A percentile compares a stretch with the other conserved stretches of the same genome.
These are phyloP conservation scores for Cyphomyrus discorhynchus DNA, from an alignment of 2,113 vertebrate genomes.

Conservation along the genomic window DNA sequence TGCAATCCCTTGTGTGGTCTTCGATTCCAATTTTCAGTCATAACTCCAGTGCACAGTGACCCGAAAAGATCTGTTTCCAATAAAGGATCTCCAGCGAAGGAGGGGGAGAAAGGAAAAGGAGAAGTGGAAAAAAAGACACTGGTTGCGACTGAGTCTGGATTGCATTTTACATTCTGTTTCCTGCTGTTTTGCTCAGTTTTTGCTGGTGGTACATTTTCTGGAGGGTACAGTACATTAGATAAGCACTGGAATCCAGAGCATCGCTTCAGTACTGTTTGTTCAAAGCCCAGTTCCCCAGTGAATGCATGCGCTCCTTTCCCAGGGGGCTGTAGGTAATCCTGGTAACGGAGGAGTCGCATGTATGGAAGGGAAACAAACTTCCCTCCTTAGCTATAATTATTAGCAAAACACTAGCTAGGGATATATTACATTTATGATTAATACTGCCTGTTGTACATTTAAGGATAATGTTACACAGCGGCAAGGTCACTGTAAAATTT, in stretches of 20 bases:
- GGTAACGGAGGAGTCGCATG: background rate
- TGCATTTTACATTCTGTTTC: slow-evolving; percentile 39
- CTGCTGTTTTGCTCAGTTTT: slow-evolving; percentile 37
- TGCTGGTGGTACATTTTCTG: slow-evolving; percentile 43
- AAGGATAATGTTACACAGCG: background rate
- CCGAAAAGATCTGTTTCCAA: slow-evolving; percentile 39
- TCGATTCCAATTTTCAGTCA: slow-evolving; percentile 26
- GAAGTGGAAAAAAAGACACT: slow-evolving; percentile 9
- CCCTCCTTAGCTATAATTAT: background rate
- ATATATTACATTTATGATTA: background rate
- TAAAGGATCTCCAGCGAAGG: slow-evolving; percentile 23
- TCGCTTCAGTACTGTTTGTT: background rate
- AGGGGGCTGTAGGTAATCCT: background rate
- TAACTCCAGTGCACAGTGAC: slow-evolving; percentile 23
- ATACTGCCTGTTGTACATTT: background rate
- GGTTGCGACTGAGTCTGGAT: slow-evolving; percentile 36
- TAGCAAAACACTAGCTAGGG: background rate
- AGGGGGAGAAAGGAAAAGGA: background rate
- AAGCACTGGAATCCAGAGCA: slow-evolving; percentile 29
- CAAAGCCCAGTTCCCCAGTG: background rate
- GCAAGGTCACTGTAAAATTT: background rate
- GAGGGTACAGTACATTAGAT: slow-evolving; percentile 44
- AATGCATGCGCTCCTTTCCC: slow-evolving; percentile 19
- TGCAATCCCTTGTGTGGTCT: slow-evolving; percentile 24
- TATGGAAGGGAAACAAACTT: background rate